Percentiles rank a stretch among this genome's conserved stretches.
Conservation (phyloP, 2,113 vertebrate genomes). For the Callithrix jacchus region DNA sequence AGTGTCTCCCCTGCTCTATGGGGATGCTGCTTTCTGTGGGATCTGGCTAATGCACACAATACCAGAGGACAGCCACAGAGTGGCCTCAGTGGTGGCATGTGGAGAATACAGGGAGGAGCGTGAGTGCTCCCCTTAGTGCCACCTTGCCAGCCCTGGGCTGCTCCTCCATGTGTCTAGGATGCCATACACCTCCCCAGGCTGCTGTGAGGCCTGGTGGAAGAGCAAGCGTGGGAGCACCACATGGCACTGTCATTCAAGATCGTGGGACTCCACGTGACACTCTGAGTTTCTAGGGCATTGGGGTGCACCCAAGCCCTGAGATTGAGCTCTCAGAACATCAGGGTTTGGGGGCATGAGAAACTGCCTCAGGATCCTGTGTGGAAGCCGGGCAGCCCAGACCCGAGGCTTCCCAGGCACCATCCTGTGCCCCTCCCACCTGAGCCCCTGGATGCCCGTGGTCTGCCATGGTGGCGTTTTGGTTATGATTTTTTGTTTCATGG, state of each 20-base stretch:
- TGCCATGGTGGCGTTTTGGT: fast-evolving
- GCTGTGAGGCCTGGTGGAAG: fast-evolving
- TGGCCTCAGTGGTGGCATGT: neutral
- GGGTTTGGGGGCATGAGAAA: no score
- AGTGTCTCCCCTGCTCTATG: fast-evolving
- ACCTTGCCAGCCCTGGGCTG: fast-evolving
- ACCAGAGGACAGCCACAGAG: neutral
- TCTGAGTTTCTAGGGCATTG: fast-evolving
- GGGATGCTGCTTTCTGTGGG: neutral
- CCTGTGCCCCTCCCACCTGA: fast-evolving
- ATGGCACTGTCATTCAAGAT: fast-evolving
- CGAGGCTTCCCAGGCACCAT: fast-evolving
- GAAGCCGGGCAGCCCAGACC: fast-evolving
- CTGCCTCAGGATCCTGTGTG: neutral
- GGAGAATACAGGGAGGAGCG: fast-evolving
- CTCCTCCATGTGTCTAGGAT: neutral
- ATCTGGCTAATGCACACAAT: fast-evolving
- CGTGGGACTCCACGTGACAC: fast-evolving
- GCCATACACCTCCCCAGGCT: neutral
- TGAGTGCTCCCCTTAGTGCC: fast-evolving
- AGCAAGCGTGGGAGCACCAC: fast-evolving
- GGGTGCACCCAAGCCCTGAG: fast-evolving
- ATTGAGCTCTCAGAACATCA: neutral
- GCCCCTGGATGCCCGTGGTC: fast-evolving
- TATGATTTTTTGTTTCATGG: fast-evolving